Percentiles rank a stretch among this genome's conserved stretches.
Conservation (phyloP, 2,888 invertebrate species). For the Phalera bucephala region DNA sequence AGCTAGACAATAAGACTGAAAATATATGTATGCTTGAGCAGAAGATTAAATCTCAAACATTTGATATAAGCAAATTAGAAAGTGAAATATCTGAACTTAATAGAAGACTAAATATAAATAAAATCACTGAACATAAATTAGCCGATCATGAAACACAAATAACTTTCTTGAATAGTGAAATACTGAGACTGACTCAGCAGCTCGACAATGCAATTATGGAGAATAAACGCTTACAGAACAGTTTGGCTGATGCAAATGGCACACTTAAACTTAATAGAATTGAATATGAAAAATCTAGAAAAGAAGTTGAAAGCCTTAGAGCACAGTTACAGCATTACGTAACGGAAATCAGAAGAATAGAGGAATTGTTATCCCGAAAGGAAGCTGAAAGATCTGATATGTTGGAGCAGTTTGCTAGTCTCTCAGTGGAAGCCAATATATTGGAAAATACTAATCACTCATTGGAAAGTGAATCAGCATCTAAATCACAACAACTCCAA, state of each 20-base stretch:
- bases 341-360: conserved; percentile 90
- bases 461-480: conserved; percentile 89
- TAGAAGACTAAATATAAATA: conserved; percentile 72
- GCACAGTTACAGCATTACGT: conserved; percentile 92
- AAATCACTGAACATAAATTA: conserved; percentile 74
- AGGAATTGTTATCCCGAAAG: conserved; percentile 88
- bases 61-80: conserved; percentile 79
- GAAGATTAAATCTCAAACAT: conserved; percentile 84
- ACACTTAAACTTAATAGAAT: conserved; percentile 84
- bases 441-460: conserved; percentile 91
- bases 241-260: conserved; percentile 85
- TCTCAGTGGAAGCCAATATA: conserved; percentile 89
- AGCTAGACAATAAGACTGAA: conserved; percentile 89
- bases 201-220: conserved; percentile 85
- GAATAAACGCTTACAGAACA: conserved; percentile 89
- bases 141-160: conserved; percentile 80
- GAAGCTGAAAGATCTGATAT: conserved; percentile 91
- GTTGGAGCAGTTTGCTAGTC: conserved; percentile 90
- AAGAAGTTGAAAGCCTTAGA: conserved; percentile 89
- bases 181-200: conserved; percentile 78
- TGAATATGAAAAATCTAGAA: conserved; percentile 86
- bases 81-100: conserved; percentile 80
- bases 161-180: conserved; percentile 82
- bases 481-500: conserved; percentile 84
- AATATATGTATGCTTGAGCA: conserved; percentile 85